phyloP scores from a whole-genome alignment of 2,888 invertebrate genomes.

The Nasonovia ribisnigri region DNA sequence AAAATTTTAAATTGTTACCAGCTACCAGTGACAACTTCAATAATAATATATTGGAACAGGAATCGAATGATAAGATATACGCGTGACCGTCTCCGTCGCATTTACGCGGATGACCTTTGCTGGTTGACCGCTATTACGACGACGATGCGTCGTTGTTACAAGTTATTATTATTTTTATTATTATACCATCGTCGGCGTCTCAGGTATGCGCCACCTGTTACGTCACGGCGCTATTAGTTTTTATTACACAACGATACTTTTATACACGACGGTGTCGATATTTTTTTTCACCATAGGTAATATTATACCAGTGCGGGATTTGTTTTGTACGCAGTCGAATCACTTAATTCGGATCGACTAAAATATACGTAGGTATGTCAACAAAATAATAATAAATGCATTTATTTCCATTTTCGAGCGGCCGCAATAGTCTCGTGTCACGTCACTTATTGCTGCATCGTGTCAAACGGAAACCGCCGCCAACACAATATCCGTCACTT shows the following conservation, averaged over 20 bases:
- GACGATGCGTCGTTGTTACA: slow-evolving; percentile 15
- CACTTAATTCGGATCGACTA: not conserved
- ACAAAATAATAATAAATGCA: not conserved
- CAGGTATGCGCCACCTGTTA: slow-evolving; percentile 22
- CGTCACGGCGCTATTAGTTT: slow-evolving; percentile 35
- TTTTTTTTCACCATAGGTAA: slow-evolving; percentile 8
- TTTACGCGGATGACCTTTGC: slow-evolving; percentile 27
- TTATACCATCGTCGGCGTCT: slow-evolving; percentile 22
- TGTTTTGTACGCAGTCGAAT: not conserved
- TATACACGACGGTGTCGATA: not conserved
- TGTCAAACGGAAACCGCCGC: not conserved
- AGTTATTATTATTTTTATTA: slow-evolving; percentile 1
- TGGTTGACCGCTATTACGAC: slow-evolving; percentile 26
- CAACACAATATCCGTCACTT: not conserved
- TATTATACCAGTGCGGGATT: not conserved
- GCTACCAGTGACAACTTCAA: not conserved
- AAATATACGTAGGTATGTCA: not conserved
- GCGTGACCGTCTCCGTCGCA: not conserved
- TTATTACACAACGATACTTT: slow-evolving; percentile 37
- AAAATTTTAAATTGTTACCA: not conserved
- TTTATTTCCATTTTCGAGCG: not conserved
- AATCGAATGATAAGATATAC: not conserved
- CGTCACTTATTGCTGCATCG: not conserved
- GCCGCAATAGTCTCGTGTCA: not conserved
- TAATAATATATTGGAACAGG: not conserved